These are phyloP conservation scores for Porites cylindrica DNA, from an alignment of 92 coral and sea anemone genomes.

Conservation along the genomic window DNA sequence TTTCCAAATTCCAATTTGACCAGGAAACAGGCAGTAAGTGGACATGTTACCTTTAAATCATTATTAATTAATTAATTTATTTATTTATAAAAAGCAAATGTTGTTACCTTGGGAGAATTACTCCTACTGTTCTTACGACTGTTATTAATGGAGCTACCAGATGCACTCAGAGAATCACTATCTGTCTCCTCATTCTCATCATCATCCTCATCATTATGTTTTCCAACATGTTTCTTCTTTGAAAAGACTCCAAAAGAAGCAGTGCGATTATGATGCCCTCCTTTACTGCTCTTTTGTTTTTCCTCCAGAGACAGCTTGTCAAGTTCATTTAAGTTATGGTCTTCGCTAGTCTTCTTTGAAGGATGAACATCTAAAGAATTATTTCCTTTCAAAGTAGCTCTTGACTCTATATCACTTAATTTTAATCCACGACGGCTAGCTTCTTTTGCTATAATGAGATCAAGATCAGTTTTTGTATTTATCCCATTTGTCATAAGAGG, in stretches of 20 bases:
- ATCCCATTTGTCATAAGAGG: conserved; percentile 93
- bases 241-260: conserved; percentile 61
- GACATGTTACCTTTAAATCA: too few species aligned
- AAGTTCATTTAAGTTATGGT: conserved; percentile 99
- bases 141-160: conserved; percentile 81
- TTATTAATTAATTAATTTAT: too few species aligned
- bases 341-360: conserved; percentile 90
- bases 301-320: conserved; percentile 83
- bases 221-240: conserved; percentile 67
- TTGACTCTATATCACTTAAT: conserved; percentile 82
- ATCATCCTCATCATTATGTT: conserved; percentile 70
- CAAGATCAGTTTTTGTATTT: conserved; percentile 87
- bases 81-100: not conserved
- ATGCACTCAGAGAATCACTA: conserved; percentile 94
- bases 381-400: conserved; percentile 73
- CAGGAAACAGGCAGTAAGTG: too few species aligned
- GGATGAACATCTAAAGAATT: conserved; percentile 74
- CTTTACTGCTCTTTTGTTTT: conserved; percentile 44
- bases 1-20: too few species aligned
- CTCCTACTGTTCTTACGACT: conserved; percentile 95
- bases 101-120: conserved; percentile 88
- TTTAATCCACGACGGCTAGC: conserved; percentile 84
- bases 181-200: conserved; percentile 92
- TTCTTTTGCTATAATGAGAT: conserved; percentile 92
- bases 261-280: conserved; percentile 64